Base-by-base conservation (phyloP, 2,888 invertebrate genomes). In the Leptogaster cylindrica region DNA sequence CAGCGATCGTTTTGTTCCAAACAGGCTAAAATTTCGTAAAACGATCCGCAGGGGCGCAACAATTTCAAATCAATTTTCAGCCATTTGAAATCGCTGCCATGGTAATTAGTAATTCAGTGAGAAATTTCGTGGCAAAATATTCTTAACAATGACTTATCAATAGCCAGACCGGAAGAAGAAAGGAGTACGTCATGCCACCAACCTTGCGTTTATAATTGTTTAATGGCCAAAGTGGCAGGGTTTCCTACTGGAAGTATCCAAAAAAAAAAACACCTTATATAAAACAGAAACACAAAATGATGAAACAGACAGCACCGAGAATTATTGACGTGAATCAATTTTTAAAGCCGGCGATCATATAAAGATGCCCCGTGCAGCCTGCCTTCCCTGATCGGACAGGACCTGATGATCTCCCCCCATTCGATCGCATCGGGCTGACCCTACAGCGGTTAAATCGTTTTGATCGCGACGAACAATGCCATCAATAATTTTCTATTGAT, bases 401-500 rank as follows among this genome's bases (percentile, higher is more conserved):
- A n/a, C n/a, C 20, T 46, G 46, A 46, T 46, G 18, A 20, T 20
- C n/a, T n/a, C n/a, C n/a, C 20, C 18, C 20, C 18, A 46, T 18
- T 12, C 6, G 8, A 5, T 8, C 7, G 6, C 46, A 46, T n/a
- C 20, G 28, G 31, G 25, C 12, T 50, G 23, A 3, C 50, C 14
- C 67, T 41, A 55, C 61, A 41, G 61, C 63, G 68, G 70, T 65
- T 68, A 70, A 70, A 66, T 70, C 66, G 64, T 20, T 14, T 7
- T 50, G 64, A 70, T 68, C 68, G 68, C 18, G 12, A 8, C 64
- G 66, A 68, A 70, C 68, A 70, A 70, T 70, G 66, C 64, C 63
- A 27, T 70, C 68, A 64, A 66, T 70, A 70, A 70, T 70, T 70
- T 70, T 70, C 68, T 70, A 70, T 70, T 50, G 70, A 70, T 70